These are phyloP conservation scores for Virgularia gustaviana DNA, from an alignment of 92 coral and sea anemone species.

Conservation along the genomic window DNA sequence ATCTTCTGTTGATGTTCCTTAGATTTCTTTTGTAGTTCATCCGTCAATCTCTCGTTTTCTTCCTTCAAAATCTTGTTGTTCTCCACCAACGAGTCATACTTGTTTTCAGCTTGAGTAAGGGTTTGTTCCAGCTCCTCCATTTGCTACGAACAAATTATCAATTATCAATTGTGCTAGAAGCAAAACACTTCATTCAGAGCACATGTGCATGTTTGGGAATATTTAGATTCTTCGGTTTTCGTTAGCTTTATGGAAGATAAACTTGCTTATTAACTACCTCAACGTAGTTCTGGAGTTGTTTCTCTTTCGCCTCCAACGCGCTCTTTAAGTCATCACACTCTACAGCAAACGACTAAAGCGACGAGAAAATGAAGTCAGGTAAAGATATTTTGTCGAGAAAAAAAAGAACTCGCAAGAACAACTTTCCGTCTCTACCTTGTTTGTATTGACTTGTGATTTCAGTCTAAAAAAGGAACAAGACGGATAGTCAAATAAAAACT, in stretches of 20 bases:
- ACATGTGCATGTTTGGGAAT: too few relatives aligned
- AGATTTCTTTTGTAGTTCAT: conserved; percentile 61
- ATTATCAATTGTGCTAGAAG: background rate
- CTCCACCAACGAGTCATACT: conserved; percentile 77
- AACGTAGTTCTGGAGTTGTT: conserved; percentile 14
- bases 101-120: conserved; percentile 85
- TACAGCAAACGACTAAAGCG: background rate
- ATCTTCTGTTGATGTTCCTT: conserved; percentile 74
- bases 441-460: conserved; percentile 16
- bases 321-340: conserved; percentile 26
- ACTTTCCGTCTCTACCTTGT: conserved; percentile 23
- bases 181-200: too few relatives aligned
- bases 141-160: conserved; percentile 32
- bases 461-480: background rate
- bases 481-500: background rate
- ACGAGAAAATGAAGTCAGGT: background rate
- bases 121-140: conserved; percentile 68
- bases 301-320: conserved; percentile 23
- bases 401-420: too few relatives aligned
- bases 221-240: too few relatives aligned
- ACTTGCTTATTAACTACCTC: background rate
- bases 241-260: background rate
- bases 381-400: background rate
- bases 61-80: conserved; percentile 63
- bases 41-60: conserved; percentile 67